These are phyloP conservation scores for Oryzias sinensis DNA, from an alignment of 2,797 vertebrate genomes.

Conservation along the genomic window DNA sequence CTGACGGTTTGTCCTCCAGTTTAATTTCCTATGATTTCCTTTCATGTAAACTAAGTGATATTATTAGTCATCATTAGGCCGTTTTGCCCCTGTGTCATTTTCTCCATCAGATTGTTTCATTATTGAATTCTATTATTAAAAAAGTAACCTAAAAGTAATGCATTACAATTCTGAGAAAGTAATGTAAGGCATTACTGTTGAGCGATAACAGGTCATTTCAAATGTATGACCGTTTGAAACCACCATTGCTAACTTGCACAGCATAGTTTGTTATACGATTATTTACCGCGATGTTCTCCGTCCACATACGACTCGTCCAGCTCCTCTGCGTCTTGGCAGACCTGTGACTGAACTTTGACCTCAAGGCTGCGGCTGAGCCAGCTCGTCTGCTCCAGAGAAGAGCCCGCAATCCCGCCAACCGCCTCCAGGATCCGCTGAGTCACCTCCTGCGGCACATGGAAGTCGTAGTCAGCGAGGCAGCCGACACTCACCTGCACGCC, in stretches of 20 bases:
- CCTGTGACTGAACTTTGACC: conserved; percentile 95
- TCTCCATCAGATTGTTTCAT: too few relatives aligned
- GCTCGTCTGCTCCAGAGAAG: conserved; percentile 96
- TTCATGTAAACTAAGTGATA: too few relatives aligned
- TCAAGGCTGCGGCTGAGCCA: conserved; percentile 97
- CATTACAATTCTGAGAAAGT: too few relatives aligned
- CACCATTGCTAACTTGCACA: not conserved
- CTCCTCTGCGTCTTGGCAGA: conserved; percentile 83
- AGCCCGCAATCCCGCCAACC: conserved; percentile 90
- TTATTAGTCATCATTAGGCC: too few relatives aligned
- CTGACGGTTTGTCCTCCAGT: too few relatives aligned
- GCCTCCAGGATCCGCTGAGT: conserved; percentile 94
- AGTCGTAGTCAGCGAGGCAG: not conserved
- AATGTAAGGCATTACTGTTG: too few relatives aligned
- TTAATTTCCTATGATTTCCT: too few relatives aligned
- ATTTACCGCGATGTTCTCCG: conserved; percentile 78
- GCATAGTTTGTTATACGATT: not conserved
- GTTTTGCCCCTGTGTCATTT: too few relatives aligned
- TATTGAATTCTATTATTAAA: too few relatives aligned
- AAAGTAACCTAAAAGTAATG: too few relatives aligned
- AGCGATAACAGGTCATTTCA: too few relatives aligned
- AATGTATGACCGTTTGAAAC: too few relatives aligned
- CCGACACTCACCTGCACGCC: not conserved
- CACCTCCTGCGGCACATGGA: conserved; percentile 81
- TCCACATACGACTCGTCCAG: conserved; percentile 76